A percentile compares a stretch with the other conserved stretches of the same genome.
These are phyloP conservation scores for Coptotermes formosanus DNA, from an alignment of 1,140 invertebrate genomes.

Conservation along the genomic window DNA sequence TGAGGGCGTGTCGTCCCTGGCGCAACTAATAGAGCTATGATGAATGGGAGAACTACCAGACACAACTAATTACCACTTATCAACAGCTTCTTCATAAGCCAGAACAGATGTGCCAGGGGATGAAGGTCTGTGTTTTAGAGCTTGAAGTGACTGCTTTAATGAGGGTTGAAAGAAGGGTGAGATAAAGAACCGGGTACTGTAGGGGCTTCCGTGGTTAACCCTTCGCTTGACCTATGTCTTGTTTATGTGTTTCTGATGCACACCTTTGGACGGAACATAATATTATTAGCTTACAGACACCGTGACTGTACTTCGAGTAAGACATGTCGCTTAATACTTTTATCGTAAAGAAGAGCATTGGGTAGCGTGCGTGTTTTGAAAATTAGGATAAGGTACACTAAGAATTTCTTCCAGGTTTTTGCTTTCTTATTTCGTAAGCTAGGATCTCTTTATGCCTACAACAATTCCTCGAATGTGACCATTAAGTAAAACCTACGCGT, in stretches of 20 bases:
- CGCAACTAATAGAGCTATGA: background rate
- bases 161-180: background rate
- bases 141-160: background rate
- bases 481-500: too few species aligned
- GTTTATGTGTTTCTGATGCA: background rate
- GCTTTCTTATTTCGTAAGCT: background rate
- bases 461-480: too few species aligned
- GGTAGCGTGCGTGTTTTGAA: background rate
- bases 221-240: background rate
- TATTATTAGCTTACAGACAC: background rate
- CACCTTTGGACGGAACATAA: background rate
- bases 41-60: background rate
- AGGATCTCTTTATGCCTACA: too few species aligned
- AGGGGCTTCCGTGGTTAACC: background rate
- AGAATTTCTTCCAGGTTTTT: background rate
- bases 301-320: background rate
- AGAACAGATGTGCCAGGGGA: background rate
- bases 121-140: background rate
- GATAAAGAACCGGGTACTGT: background rate
- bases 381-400: background rate
- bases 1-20: background rate
- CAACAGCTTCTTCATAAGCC: background rate
- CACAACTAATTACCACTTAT: slow-evolving; percentile 6
- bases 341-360: background rate
- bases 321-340: background rate